Base-by-base conservation (phyloP, 2,797 vertebrate species). In the Dendrocincla tyrannina region DNA sequence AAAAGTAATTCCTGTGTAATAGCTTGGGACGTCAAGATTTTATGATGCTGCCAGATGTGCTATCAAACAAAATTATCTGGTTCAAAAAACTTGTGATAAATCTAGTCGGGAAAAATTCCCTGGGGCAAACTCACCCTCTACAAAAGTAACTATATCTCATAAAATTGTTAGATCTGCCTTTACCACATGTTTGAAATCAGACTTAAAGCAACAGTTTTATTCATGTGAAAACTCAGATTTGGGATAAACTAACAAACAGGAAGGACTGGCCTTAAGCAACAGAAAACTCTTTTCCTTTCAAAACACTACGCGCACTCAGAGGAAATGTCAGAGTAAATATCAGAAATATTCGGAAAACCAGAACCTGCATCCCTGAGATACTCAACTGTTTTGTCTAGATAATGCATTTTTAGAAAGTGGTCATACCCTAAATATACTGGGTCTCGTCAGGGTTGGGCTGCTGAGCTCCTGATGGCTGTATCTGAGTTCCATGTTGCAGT, bases 41-140 rank as follows among this genome's bases (percentile, higher is more conserved):
- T 98, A 98, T 97, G 96, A 95, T 97, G 96, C 95, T 97, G 96
- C 97, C 97, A 98, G 97, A 98, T 98, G 98, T 97, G 94, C 97
- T 97, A 97, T 98, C 97, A 97, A 97, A 97, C 95, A 97, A 97
- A 96, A 96, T 97, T 96, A 96, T 96, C 94, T 88, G 76, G 94
- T 97, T 97, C 97, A 97, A 97, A 98, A 97, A 97, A 97, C 83
- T 94, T 96, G 96, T 96, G 97, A 98, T 97, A 97, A 96, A 97
- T 97, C 49, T 87, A 97, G 89, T 93, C 94, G 86, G 90, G 82
- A 73, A 94, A 92, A 76, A 93, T 92, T 91, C 95, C 94, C 93
- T 58, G 44, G 89, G 97, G 97, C 90, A 95, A 90, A 85, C 85
- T 96, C 94, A 89, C 89, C 78, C 91, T 93, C 91, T 93, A 88